These are phyloP conservation scores for Saimiri boliviensis DNA, from an alignment of 2,113 vertebrate species.

Conservation along the genomic window DNA sequence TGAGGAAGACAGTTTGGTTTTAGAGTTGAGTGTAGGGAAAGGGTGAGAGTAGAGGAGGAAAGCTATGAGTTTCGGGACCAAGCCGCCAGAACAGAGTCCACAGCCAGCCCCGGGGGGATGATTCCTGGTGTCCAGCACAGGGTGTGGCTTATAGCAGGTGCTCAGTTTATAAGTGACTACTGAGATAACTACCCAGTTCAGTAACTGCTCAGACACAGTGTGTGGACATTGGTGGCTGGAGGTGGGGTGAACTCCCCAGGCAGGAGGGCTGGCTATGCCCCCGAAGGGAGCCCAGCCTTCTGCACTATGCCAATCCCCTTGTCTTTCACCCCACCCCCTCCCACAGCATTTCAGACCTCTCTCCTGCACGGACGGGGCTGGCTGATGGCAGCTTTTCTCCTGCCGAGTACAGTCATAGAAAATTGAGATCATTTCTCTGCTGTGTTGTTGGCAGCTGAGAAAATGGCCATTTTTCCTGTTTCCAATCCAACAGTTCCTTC, in stretches of 20 bases:
- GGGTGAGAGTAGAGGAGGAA: background rate
- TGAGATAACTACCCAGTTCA: background rate
- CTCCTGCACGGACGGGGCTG: background rate
- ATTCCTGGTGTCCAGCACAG: background rate
- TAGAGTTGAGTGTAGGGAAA: background rate
- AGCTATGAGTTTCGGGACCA: fast-evolving
- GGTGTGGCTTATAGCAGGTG: background rate
- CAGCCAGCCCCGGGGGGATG: too few relatives aligned
- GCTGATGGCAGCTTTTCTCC: constrained; percentile 59
- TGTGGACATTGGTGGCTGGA: too few relatives aligned
- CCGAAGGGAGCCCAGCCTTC: background rate
- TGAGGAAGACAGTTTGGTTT: background rate
- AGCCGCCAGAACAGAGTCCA: background rate
- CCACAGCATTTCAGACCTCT: background rate
- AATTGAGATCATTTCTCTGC: constrained; percentile 79
- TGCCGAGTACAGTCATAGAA: constrained; percentile 66
- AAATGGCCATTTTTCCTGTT: constrained; percentile 74
- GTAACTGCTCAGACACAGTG: background rate
- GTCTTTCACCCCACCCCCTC: background rate
- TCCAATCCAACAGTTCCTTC: constrained; percentile 59
- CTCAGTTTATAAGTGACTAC: background rate
- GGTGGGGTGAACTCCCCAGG: background rate
- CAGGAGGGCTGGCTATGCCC: background rate
- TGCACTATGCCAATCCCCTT: background rate
- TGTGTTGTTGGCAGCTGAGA: constrained; percentile 71